A percentile compares a stretch with the other conserved stretches of the same genome.
Evolutionary conservation across 1,140 invertebrate genomes (phyloP).

Genomic region (Campoletis sonorensis): DNA sequence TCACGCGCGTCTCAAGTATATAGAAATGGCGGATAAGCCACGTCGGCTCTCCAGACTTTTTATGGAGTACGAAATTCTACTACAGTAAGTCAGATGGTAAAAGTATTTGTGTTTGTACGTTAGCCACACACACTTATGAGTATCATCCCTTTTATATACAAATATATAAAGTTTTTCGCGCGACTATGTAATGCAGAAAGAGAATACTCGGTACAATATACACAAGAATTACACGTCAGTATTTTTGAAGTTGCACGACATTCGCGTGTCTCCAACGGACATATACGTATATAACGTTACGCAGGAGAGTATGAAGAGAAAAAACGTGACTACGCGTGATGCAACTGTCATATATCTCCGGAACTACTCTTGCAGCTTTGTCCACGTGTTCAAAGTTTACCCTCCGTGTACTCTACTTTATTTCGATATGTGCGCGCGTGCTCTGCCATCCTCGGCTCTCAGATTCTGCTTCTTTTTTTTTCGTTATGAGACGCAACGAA

Average conservation of each 20-base stretch:
- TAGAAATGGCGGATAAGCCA: constrained; percentile 33
- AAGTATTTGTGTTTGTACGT: background rate
- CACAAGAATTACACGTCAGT: constrained; percentile 20
- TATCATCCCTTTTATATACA: no score
- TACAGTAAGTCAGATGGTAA: constrained; percentile 24
- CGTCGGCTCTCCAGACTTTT: constrained; percentile 37
- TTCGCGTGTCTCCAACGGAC: background rate
- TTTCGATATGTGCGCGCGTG: constrained; percentile 32
- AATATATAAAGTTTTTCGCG: background rate
- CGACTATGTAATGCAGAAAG: background rate
- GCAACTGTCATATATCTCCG: constrained; percentile 8
- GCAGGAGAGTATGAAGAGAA: constrained; percentile 32
- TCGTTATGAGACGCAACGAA: background rate
- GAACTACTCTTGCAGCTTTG: constrained; percentile 11
- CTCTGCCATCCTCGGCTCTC: background rate
- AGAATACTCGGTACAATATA: background rate
- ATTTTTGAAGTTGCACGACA: constrained; percentile 7
- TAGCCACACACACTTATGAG: background rate
- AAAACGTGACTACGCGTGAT: constrained; percentile 34
- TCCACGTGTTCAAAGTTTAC: background rate
- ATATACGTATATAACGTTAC: background rate
- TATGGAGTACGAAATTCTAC: background rate
- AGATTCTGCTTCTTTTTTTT: background rate
- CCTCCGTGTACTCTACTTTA: constrained; percentile 5
- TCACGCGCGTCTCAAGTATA: background rate